phyloP scores from a whole-genome alignment of 2,113 vertebrate genomes.

The Pimephales promelas region DNA sequence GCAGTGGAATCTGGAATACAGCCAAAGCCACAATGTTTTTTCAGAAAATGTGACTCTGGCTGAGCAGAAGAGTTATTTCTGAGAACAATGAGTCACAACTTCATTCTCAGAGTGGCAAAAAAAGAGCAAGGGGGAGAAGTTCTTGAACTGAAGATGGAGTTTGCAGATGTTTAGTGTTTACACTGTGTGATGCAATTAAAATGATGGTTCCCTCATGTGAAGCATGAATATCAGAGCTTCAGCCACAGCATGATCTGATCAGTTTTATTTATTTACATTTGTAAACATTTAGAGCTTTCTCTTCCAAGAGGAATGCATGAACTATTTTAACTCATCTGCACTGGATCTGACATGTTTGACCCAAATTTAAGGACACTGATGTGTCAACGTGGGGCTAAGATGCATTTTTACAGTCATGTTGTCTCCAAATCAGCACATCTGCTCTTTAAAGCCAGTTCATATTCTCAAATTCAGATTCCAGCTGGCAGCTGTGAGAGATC shows the following conservation, averaged over 20 bases:
- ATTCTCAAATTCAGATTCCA: conserved; percentile 39
- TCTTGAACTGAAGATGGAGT: background rate
- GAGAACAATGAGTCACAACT: conserved; percentile 50
- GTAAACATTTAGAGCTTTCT: conserved; percentile 14
- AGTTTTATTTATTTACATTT: conserved; percentile 24
- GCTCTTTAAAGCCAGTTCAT: conserved; percentile 42
- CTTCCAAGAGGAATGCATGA: conserved; percentile 3
- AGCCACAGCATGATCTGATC: background rate
- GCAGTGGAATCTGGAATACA: conserved; percentile 20
- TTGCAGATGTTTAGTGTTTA: conserved; percentile 36
- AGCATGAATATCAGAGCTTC: background rate
- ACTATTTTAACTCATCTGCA: conserved; percentile 10
- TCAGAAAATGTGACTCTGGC: conserved; percentile 32
- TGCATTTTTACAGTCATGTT: background rate
- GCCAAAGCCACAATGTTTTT: conserved; percentile 28
- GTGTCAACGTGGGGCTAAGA: conserved; percentile 17
- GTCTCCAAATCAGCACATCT: conserved; percentile 42
- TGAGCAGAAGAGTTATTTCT: conserved; percentile 26
- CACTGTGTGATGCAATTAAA: background rate
- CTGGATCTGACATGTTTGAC: background rate
- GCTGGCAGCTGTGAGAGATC: conserved; percentile 50
- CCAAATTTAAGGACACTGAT: background rate
- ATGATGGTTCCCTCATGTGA: background rate
- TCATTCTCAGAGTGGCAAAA: conserved; percentile 15
- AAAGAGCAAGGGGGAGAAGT: background rate